Base-by-base conservation (phyloP, 2,113 vertebrate genomes). In the Hippocampus comes region DNA sequence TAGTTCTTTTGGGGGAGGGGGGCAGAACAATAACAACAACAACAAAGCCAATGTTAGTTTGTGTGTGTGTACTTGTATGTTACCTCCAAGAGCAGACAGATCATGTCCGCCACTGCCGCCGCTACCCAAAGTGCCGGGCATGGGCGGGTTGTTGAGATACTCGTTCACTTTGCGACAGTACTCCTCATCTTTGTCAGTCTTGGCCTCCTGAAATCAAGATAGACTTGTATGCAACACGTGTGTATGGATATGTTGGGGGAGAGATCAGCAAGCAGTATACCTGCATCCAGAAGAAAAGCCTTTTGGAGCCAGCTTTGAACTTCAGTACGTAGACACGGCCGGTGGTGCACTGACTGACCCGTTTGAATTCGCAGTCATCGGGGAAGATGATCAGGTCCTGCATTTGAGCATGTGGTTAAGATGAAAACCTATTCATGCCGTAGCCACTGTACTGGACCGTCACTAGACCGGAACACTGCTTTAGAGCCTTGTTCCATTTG, bases 231-330 rank as follows among this genome's bases (percentile, higher is more conserved):
- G 38, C 41, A 23, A 4, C 6, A 10, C 18, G 9, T 41, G 61
- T 41, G 25, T 4, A 8, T 10, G 5, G 11, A 10, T 30, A 7
- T 14, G 21, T 43, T 25, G 23, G 14, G 9, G 14, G 21, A 46
- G 9, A 8, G 25, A 34, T 18, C 38, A 43, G 2, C 30, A 21
- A 9, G 14, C 23, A 17, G 41, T 75, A 72, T 73, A 98, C 97
- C 96, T 99, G 97, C 95, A 99, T 99, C 97, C 97, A 99, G 81
- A 99, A 99, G 92, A 99, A 98, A 53, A 98, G 96, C 4, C 97
- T 91, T 77, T 98, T 98, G 57, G 97, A 98, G 23, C 96, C 96
- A 0, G 97, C 96, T 89, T 98, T 99, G 78, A 99, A 99, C 85
- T 98, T 98, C 81, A 99, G 92, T 84, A 99, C 97, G 14, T 94